Conservation (phyloP, 1,140 invertebrate species). For the Drosophila quadrilineata region DNA sequence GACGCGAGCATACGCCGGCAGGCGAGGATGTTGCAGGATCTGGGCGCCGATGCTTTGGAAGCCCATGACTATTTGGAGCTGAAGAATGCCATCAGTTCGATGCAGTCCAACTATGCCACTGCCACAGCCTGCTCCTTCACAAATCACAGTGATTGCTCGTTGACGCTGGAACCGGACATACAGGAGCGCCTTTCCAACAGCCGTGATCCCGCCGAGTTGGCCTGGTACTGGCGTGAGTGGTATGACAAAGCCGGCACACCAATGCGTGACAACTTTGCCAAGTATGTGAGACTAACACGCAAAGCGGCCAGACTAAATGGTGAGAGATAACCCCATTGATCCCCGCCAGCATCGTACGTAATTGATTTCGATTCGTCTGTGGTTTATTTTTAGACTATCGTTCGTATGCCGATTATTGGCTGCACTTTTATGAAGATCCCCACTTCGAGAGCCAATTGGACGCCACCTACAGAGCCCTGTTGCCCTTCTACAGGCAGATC, state of each 20-base stretch:
- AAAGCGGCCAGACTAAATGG: conserved; percentile 90
- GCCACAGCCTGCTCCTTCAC: conserved; percentile 89
- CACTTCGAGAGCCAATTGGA: conserved; percentile 81
- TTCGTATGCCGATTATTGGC: conserved; percentile 81
- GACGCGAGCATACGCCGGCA: conserved; percentile 63
- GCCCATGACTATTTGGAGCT: conserved; percentile 81
- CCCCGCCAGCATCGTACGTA: too few relatives aligned
- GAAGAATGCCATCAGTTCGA: conserved; percentile 86
- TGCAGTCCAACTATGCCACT: conserved; percentile 90
- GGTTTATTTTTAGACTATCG: conserved; percentile 52
- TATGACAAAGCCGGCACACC: conserved; percentile 87
- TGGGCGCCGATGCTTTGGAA: conserved; percentile 54
- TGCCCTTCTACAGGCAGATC: conserved; percentile 85
- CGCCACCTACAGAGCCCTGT: conserved; percentile 82
- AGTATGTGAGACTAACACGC: conserved; percentile 89
- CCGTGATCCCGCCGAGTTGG: conserved; percentile 87
- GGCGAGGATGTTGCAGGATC: conserved; percentile 48
- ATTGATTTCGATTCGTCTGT: background rate
- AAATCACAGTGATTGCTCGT: conserved; percentile 87
- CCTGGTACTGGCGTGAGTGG: conserved; percentile 90
- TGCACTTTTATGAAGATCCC: conserved; percentile 84
- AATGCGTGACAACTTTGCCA: conserved; percentile 86
- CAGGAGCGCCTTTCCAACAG: conserved; percentile 86
- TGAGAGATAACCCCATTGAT: conserved; percentile 82
- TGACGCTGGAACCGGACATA: conserved; percentile 91